Conservation (phyloP, 23 tunicate species). For the Trididemnum clinides region DNA sequence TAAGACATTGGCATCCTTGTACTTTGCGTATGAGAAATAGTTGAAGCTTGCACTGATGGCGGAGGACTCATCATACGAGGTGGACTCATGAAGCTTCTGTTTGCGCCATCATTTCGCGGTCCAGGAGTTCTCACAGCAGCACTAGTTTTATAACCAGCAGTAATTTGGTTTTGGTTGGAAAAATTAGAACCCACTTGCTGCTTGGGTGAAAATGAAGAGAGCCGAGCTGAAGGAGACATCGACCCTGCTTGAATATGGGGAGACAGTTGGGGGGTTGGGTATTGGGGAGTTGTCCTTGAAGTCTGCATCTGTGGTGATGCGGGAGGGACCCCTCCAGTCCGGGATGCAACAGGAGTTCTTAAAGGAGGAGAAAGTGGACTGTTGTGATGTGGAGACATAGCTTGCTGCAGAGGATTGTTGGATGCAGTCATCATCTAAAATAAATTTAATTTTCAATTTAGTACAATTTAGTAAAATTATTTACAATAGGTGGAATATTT, state of each 20-base stretch:
- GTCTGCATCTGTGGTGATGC: slow-evolving; percentile 55
- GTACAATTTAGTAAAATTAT: no score
- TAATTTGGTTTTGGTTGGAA: slow-evolving; percentile 15
- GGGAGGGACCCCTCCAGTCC: slow-evolving; percentile 22
- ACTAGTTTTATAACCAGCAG: slow-evolving; percentile 26
- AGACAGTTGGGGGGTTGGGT: slow-evolving; percentile 54
- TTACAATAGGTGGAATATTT: no score
- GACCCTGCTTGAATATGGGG: slow-evolving; percentile 52
- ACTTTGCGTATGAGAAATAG: neutral
- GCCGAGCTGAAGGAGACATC: slow-evolving; percentile 42
- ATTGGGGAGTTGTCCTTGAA: slow-evolving; percentile 49
- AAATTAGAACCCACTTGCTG: slow-evolving; percentile 51
- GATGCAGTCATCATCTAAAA: slow-evolving; percentile 63
- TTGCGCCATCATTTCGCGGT: slow-evolving; percentile 29
- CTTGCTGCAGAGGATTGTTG: slow-evolving; percentile 53
- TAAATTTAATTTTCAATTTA: no score
- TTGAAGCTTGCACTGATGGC: slow-evolving; percentile 17
- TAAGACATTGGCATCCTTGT: slow-evolving; percentile 35
- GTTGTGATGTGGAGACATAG: slow-evolving; percentile 70
- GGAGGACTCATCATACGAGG: slow-evolving; percentile 74
- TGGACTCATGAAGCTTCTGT: slow-evolving; percentile 65
- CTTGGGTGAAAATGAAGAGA: slow-evolving; percentile 41
- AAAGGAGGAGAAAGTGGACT: slow-evolving; percentile 77
- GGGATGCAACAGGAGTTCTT: slow-evolving; percentile 8
- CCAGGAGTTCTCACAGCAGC: slow-evolving; percentile 36